These are phyloP conservation scores for Sarcophaga rosellei DNA, from an alignment of 2,888 invertebrate species.

Conservation along the genomic window DNA sequence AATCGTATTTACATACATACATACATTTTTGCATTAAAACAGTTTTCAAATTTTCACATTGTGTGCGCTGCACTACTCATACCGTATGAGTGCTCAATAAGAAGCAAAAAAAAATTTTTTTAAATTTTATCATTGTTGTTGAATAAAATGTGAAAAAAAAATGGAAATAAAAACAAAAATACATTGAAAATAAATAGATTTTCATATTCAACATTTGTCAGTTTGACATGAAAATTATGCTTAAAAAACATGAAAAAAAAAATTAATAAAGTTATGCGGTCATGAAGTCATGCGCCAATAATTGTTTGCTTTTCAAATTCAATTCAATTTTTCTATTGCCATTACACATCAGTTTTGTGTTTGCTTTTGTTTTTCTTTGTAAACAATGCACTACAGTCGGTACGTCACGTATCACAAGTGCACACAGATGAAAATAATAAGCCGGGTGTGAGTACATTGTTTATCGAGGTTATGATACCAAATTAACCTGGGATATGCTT, in stretches of 20 bases:
- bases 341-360: background rate
- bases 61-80: background rate
- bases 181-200: slow-evolving; percentile 39
- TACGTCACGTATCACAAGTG: background rate
- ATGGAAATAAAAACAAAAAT: slow-evolving; percentile 6
- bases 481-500: too few relatives aligned
- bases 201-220: slow-evolving; percentile 62
- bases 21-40: too few relatives aligned
- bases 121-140: background rate
- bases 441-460: too few relatives aligned
- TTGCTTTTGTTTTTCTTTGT: background rate
- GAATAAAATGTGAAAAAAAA: background rate
- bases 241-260: slow-evolving; percentile 22
- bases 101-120: background rate
- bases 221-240: slow-evolving; percentile 66
- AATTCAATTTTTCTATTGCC: slow-evolving; percentile 5
- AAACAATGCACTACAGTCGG: background rate
- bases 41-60: background rate
- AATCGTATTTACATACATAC: too few relatives aligned
- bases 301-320: slow-evolving; percentile 45
- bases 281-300: slow-evolving; percentile 68
- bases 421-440: too few relatives aligned
- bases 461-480: too few relatives aligned
- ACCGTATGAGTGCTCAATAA: background rate
- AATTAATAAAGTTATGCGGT: slow-evolving; percentile 61